phyloP scores from a whole-genome alignment of 2,113 vertebrate species.

The Asarcornis scutulata region DNA sequence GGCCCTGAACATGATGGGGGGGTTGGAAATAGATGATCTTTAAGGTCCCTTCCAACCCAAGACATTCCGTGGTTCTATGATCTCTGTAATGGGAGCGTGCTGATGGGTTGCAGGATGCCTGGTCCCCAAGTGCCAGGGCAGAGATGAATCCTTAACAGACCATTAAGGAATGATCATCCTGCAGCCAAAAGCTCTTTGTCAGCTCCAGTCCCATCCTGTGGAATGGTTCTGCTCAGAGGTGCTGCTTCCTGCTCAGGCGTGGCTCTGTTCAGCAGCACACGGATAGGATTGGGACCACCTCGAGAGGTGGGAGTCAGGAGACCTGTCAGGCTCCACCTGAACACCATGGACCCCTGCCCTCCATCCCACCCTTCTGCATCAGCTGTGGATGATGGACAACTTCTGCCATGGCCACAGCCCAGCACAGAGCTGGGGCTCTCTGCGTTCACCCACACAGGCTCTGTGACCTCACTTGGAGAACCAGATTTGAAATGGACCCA shows the following conservation, averaged over 20 bases:
- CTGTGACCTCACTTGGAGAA: background rate
- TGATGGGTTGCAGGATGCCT: background rate
- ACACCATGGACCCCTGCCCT: fast-evolving
- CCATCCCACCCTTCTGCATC: fast-evolving
- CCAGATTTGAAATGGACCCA: background rate
- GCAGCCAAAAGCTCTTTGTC: background rate
- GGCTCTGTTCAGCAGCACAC: background rate
- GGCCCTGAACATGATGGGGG: no score
- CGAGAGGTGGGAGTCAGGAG: fast-evolving
- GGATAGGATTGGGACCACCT: background rate
- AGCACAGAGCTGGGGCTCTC: background rate
- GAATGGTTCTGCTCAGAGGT: background rate
- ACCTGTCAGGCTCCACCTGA: background rate
- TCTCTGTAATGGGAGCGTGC: no score
- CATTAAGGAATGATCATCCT: background rate
- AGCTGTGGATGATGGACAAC: background rate
- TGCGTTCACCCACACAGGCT: background rate
- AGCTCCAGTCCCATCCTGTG: background rate
- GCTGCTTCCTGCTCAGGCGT: background rate
- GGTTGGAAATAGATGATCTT: no score
- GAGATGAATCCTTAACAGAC: background rate
- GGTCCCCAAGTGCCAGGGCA: background rate
- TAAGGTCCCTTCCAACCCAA: no score
- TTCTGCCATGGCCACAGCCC: background rate
- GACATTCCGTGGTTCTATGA: no score